Base-by-base conservation (phyloP, 64 coral and sea anemone genomes). In the Actinia tenebrosa region DNA sequence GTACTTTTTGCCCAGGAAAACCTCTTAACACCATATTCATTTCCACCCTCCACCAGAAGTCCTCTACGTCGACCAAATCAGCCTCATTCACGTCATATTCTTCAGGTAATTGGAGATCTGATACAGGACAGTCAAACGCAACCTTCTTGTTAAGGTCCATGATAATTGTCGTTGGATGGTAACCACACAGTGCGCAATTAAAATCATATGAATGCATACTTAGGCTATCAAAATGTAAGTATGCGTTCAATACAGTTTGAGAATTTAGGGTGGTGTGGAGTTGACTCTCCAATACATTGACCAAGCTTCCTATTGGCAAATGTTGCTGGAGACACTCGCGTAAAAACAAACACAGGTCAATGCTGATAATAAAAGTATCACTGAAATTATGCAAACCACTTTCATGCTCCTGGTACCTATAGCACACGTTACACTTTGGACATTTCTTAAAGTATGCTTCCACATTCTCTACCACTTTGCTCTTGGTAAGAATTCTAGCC, bases 81-180 rank as follows among this genome's bases (percentile, higher is more conserved):
- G 69, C 55, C 3, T 89, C 71, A 4, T 53, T 66, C 16, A 19
- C 15, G 10, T 86, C 50, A 56, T 89, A 89, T 6, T 72, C 58
- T 9, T 89, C 87, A 0, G 71, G 83, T 37, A 93, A 59, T 66
- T 86, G 47, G 37, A 92, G 16, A 60, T 86, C 58, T 14, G 20
- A 42, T 45, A 26, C 18, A 10, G 83, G 71, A 46, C 91, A 93
- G 16, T 45, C 56, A 72, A 93, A 89, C 18, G 75, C 68, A 18
- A 93, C 86, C 77, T 91, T 94, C 17, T 75, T 86, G 53, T 94
- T 91, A 14, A 94, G 26, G 64, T 90, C 89, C 62, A 88, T 84
- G 42, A 89, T 91, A 3, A 94, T 17, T 5, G n/a, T 88, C 1
- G 52, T 83, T 2, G 89, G 93, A 44, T 94, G 85, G 56, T 69